Percentiles rank a stretch among this genome's conserved stretches.
These are phyloP conservation scores for Gymnodraco acuticeps DNA, from an alignment of 2,797 vertebrate species.

Conservation along the genomic window DNA sequence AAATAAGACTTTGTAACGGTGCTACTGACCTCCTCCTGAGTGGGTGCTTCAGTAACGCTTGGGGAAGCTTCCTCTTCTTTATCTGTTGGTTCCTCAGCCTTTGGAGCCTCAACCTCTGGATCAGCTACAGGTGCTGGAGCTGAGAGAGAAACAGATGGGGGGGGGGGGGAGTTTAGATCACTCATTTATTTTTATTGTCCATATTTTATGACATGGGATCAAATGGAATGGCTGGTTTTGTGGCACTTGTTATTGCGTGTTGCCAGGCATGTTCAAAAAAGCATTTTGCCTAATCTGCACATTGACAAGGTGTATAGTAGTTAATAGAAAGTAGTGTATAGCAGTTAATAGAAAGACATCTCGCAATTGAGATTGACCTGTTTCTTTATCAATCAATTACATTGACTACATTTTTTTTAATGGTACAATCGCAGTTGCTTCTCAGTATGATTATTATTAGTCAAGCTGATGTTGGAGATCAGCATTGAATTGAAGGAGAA, in stretches of 20 bases:
- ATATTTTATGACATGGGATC: not conserved
- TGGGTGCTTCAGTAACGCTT: not conserved
- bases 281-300: not conserved
- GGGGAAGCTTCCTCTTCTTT: not conserved
- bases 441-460: not conserved
- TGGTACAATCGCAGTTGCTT: not conserved
- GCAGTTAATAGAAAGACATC: not conserved
- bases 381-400: not conserved
- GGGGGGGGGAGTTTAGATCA: not conserved
- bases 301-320: not conserved
- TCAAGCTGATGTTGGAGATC: not conserved
- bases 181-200: not conserved
- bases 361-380: not conserved
- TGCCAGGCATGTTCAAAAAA: not conserved
- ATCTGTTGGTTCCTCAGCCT: conserved; percentile 1
- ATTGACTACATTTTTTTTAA: not conserved
- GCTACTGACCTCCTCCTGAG: conserved; percentile 46
- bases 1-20: not conserved
- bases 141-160: not conserved
- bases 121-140: conserved; percentile 14
- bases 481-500: conserved; percentile 2
- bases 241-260: not conserved
- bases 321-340: no score
- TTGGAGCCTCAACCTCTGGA: not conserved
- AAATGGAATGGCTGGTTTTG: not conserved